Conservation (phyloP, 2,888 invertebrate genomes). For the Apamea epomidion region DNA sequence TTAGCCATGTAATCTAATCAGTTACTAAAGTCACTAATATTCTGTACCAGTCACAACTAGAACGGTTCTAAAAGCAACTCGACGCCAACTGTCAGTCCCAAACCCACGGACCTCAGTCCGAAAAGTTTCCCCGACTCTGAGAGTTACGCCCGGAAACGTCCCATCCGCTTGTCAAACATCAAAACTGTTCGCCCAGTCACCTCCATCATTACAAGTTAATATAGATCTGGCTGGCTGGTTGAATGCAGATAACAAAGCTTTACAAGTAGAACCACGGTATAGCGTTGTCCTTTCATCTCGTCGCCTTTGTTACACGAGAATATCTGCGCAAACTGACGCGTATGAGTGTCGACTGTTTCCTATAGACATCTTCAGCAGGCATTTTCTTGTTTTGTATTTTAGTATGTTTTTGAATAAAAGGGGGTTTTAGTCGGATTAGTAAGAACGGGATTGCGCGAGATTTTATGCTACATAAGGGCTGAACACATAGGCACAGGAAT, state of each 20-base stretch:
- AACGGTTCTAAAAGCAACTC: constrained; percentile 17
- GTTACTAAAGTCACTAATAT: background rate
- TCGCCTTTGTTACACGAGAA: constrained; percentile 54
- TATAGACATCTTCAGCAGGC: constrained; percentile 28
- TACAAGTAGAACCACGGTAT: constrained; percentile 19
- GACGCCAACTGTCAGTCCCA: constrained; percentile 19
- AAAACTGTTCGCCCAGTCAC: constrained; percentile 32
- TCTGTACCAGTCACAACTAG: background rate
- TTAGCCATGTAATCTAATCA: background rate
- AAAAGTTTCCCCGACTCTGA: constrained; percentile 31
- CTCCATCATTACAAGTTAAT: constrained; percentile 52
- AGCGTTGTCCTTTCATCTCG: constrained; percentile 59
- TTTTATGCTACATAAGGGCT: background rate
- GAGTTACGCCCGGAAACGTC: constrained; percentile 28
- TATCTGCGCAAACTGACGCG: constrained; percentile 52
- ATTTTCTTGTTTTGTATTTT: constrained; percentile 51
- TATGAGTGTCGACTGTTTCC: constrained; percentile 27
- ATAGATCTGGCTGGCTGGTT: constrained; percentile 43
- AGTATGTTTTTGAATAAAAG: constrained; percentile 26
- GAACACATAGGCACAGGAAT: background rate
- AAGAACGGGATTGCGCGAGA: background rate
- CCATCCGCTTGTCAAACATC: constrained; percentile 42
- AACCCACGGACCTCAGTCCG: background rate
- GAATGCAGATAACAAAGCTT: constrained; percentile 65
- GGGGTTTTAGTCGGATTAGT: constrained; percentile 33